Base-by-base conservation (phyloP, 2,797 vertebrate species). In the Coilia nasus region DNA sequence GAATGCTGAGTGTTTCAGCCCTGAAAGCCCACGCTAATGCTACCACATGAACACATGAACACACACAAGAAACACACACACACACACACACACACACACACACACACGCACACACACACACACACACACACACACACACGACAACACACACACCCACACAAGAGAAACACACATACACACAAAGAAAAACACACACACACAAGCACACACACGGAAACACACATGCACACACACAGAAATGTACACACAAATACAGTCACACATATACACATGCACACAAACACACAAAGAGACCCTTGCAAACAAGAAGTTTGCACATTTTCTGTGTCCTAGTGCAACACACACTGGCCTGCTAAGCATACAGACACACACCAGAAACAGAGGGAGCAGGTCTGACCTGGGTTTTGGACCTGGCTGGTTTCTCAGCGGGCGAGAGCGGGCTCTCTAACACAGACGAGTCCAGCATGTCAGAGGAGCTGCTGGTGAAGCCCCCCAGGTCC, bases 401-500 rank as follows among this genome's bases (percentile, higher is more conserved):
- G 1, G 93, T 91, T 75, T 93, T 89, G 83, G 47, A 83, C 82
- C 83, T 89, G 50, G 50, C 50, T 0, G 84, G 84, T 87, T 90
- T 94, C 56, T 93, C 93, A 75, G 91, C 89, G 50, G 92, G 91
- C 0, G 90, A 93, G 87, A 92, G 89, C 28, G 93, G 94, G 91
- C 95, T 95, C 84, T 95, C 95, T 75, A 93, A 82, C 88, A 90
- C 88, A n/a, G 93, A 91, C 67, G 90, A 94, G 91, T 96, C 94
- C 89, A 95, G 89, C 57, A 91, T 93, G 90, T 96, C 95, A 0
- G 93, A 95, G 0, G 95, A 96, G 91, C 94, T 94, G 50, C 91
- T 90, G 90, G 92, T 93, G 82, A 94, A 89, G 15, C 90, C 92
- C 3, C 91, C 94, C 95, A 94, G 95, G 90, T 96, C 96, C 0